phyloP scores from a whole-genome alignment of 2,113 vertebrate genomes.

The Oryzias melastigma region DNA sequence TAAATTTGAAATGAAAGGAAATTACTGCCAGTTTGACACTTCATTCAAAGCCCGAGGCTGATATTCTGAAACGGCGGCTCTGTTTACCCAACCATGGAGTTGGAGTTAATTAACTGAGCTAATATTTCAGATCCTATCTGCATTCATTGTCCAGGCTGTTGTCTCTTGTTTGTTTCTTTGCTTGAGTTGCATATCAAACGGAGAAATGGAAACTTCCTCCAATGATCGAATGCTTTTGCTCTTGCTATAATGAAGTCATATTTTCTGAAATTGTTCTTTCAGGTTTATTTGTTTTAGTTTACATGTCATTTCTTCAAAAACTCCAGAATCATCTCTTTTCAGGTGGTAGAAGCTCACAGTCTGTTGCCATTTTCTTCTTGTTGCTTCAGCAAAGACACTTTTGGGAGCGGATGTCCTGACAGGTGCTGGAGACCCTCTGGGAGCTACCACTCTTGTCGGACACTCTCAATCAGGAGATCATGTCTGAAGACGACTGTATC shows the following conservation, averaged over 20 bases:
- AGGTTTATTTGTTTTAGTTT: not conserved
- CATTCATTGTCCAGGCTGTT: conserved; percentile 49
- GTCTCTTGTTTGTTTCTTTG: conserved; percentile 36
- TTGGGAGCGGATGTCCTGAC: too few relatives aligned
- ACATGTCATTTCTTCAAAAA: not conserved
- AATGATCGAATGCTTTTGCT: conserved; percentile 6
- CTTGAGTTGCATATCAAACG: conserved; percentile 30
- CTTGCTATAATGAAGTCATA: not conserved
- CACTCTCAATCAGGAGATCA: too few relatives aligned
- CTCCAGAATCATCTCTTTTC: too few relatives aligned
- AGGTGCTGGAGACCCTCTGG: too few relatives aligned
- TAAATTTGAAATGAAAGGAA: conserved; percentile 54
- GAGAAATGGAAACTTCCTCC: conserved; percentile 8
- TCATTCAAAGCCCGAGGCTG: conserved; percentile 44
- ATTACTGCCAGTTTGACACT: conserved; percentile 58
- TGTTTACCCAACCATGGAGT: conserved; percentile 55
- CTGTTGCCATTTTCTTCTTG: too few relatives aligned
- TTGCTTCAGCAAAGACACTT: too few relatives aligned
- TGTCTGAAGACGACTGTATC: too few relatives aligned
- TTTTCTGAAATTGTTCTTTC: not conserved
- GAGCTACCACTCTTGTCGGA: too few relatives aligned
- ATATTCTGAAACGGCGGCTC: conserved; percentile 36
- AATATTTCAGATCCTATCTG: conserved; percentile 64
- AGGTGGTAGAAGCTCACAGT: too few relatives aligned
- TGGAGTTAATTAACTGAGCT: conserved; percentile 63